Evolutionary conservation across 2,113 vertebrate genomes (phyloP).

Genomic region (Pan troglodytes): NHGRI_mPanTro3-v2.1_pri NC_072404.2:94979001-94979500

Average conservation of each 20-base stretch:
- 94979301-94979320: neutral
- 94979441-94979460: neutral
- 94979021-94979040: neutral
- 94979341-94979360: neutral
- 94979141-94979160: neutral
- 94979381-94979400: neutral
- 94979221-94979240: neutral
- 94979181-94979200: neutral
- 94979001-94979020: neutral
- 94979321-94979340: neutral
- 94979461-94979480: neutral
- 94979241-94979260: neutral
- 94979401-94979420: neutral
- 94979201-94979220: rapidly evolving
- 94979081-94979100: neutral
- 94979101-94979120: neutral
- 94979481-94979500: neutral
- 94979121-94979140: neutral
- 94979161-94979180: neutral
- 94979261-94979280: neutral
- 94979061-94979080: neutral
- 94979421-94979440: neutral
- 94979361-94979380: neutral
- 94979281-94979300: neutral
- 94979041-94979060: neutral